phyloP scores from a whole-genome alignment of 2,797 vertebrate species.

The Pteronotus mesoamericanus region DNA sequence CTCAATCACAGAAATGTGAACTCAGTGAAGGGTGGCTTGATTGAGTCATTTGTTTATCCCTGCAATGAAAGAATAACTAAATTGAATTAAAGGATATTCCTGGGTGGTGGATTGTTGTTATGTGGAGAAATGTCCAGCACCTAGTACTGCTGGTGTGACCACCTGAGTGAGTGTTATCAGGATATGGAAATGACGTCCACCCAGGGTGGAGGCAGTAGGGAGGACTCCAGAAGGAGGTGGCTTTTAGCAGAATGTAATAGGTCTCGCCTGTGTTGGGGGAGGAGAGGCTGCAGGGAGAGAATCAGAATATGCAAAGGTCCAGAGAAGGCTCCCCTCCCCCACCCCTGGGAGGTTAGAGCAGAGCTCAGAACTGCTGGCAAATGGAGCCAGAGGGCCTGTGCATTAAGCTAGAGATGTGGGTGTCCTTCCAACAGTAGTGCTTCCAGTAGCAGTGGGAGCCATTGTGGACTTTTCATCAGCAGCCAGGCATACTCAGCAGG shows the following conservation, averaged over 20 bases:
- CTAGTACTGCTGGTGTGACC: neutral
- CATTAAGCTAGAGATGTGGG: neutral
- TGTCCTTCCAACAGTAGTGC: no score
- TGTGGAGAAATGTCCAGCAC: no score
- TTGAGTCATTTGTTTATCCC: neutral
- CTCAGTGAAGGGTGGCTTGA: neutral
- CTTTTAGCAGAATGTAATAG: neutral
- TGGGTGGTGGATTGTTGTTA: no score
- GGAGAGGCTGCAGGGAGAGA: neutral
- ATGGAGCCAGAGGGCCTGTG: neutral
- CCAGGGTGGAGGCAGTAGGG: accelerated
- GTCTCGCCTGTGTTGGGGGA: neutral
- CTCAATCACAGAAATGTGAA: neutral
- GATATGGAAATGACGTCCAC: neutral
- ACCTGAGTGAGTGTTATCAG: neutral
- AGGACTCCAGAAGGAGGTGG: neutral
- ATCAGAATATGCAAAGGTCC: no score
- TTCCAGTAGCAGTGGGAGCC: neutral
- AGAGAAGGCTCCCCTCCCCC: no score
- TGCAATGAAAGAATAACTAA: neutral
- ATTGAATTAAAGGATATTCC: neutral
- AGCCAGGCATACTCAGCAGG: neutral
- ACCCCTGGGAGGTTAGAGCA: no score
- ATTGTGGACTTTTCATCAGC: neutral
- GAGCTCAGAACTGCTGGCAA: neutral